A percentile compares a stretch with the other conserved stretches of the same genome.
phyloP scores from a whole-genome alignment of 2,888 invertebrate genomes.

The Chelonus formosanus region DNA sequence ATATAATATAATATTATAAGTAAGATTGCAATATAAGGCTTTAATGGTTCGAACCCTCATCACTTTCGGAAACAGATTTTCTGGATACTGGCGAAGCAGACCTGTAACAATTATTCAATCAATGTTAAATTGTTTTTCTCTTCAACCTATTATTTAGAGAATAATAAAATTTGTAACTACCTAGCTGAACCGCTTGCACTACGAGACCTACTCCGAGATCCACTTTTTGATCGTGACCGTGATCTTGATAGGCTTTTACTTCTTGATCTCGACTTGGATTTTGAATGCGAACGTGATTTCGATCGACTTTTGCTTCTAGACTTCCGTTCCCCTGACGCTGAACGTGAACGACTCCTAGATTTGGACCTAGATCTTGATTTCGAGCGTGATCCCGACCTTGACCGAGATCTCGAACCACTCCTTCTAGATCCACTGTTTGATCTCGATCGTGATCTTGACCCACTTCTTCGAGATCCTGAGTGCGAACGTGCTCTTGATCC shows the following conservation, averaged over 20 bases:
- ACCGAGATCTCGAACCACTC: slow-evolving; percentile 49
- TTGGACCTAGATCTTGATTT: slow-evolving; percentile 43
- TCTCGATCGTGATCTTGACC: slow-evolving; percentile 58
- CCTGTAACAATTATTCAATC: slow-evolving; percentile 39
- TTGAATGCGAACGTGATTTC: slow-evolving; percentile 54
- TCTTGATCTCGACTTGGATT: slow-evolving; percentile 45
- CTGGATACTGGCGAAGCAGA: slow-evolving; percentile 69
- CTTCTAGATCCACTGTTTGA: slow-evolving; percentile 61
- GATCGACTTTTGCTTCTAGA: slow-evolving; percentile 62
- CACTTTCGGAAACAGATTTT: slow-evolving; percentile 72
- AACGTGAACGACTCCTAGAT: slow-evolving; percentile 39
- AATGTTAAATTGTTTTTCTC: no score
- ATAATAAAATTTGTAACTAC: slow-evolving; percentile 36
- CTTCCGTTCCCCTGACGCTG: slow-evolving; percentile 39
- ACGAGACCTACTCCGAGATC: slow-evolving; percentile 54
- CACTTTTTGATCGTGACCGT: slow-evolving; percentile 51
- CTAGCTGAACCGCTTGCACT: slow-evolving; percentile 56
- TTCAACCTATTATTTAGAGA: no score
- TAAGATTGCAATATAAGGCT: slow-evolving; percentile 39
- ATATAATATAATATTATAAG: no score
- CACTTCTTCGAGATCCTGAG: slow-evolving; percentile 43
- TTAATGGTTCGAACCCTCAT: slow-evolving; percentile 58
- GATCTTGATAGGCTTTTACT: slow-evolving; percentile 44
- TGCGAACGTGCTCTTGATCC: slow-evolving; percentile 58
- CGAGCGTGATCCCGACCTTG: slow-evolving; percentile 57